Percentiles rank a stretch among this genome's conserved stretches.
These are phyloP conservation scores for Drosophila chauvacae DNA, from an alignment of 1,140 invertebrate genomes.

Conservation along the genomic window DNA sequence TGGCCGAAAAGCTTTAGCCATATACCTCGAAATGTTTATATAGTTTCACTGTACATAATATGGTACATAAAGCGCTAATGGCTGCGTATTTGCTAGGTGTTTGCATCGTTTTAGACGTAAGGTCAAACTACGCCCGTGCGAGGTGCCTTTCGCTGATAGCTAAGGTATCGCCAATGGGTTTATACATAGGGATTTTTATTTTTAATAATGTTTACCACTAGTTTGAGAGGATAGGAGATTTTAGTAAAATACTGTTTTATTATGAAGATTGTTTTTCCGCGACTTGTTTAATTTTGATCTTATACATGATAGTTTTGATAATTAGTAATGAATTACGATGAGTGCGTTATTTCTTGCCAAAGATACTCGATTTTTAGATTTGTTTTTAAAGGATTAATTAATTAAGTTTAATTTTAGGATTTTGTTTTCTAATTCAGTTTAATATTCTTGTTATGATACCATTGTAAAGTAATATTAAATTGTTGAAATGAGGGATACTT, in stretches of 20 bases:
- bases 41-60: constrained; percentile 20
- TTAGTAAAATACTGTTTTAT: background rate
- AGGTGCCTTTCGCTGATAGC: constrained; percentile 30
- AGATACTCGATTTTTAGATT: background rate
- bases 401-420: background rate
- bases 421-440: too few relatives aligned
- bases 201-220: background rate
- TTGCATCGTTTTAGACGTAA: constrained; percentile 57
- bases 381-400: too few relatives aligned
- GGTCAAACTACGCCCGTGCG: constrained; percentile 55
- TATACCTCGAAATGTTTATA: constrained; percentile 53
- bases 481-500: background rate
- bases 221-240: too few relatives aligned
- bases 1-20: constrained; percentile 51
- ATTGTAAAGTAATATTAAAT: background rate
- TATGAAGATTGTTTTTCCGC: background rate
- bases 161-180: constrained; percentile 56
- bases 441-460: too few relatives aligned
- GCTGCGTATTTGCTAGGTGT: constrained; percentile 37
- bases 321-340: too few relatives aligned
- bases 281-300: background rate
- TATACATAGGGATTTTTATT: constrained; percentile 31
- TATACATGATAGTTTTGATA: too few relatives aligned
- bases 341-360: too few relatives aligned
- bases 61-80: constrained; percentile 17